A percentile compares a stretch with the other conserved stretches of the same genome.
Evolutionary conservation across 2,888 invertebrate species (phyloP).

Genomic region (Hedya salicella): DNA sequence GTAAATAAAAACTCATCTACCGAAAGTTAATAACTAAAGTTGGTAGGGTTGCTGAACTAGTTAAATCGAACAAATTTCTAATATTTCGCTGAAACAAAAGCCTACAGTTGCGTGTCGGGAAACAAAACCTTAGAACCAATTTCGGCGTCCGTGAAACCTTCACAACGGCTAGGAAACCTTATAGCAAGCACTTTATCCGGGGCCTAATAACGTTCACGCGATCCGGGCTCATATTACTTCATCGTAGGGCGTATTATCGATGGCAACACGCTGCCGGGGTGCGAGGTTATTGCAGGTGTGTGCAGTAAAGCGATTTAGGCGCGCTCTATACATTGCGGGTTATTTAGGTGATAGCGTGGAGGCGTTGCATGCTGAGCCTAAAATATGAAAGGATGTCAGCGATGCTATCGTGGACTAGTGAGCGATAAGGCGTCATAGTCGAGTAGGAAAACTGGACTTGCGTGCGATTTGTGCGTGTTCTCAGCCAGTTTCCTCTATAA

Average conservation of each 20-base stretch:
- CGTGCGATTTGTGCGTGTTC: conserved; percentile 80
- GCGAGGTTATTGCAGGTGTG: conserved; percentile 60
- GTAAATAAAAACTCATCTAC: conserved; percentile 9
- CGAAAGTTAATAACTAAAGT: conserved; percentile 28
- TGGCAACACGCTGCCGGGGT: conserved; percentile 50
- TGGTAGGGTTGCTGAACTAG: conserved; percentile 14
- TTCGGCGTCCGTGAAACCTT: conserved; percentile 69
- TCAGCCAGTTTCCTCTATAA: conserved; percentile 74
- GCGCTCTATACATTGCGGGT: conserved; percentile 49
- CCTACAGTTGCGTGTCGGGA: conserved; percentile 51
- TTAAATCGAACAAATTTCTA: conserved; percentile 19
- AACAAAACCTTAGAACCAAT: conserved; percentile 53
- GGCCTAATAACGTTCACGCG: conserved; percentile 47
- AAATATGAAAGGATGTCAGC: conserved; percentile 49
- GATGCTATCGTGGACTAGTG: conserved; percentile 47
- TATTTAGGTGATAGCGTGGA: conserved; percentile 34
- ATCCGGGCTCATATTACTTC: conserved; percentile 56
- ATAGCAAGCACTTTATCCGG: conserved; percentile 54
- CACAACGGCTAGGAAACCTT: conserved; percentile 69
- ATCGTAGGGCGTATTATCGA: conserved; percentile 56
- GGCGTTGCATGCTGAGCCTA: conserved; percentile 45
- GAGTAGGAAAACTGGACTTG: conserved; percentile 66
- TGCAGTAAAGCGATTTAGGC: conserved; percentile 50
- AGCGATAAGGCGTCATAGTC: conserved; percentile 44
- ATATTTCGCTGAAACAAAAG: conserved; percentile 33